phyloP scores from a whole-genome alignment of 64 coral and sea anemone genomes.

The Montipora capricornis region DNA sequence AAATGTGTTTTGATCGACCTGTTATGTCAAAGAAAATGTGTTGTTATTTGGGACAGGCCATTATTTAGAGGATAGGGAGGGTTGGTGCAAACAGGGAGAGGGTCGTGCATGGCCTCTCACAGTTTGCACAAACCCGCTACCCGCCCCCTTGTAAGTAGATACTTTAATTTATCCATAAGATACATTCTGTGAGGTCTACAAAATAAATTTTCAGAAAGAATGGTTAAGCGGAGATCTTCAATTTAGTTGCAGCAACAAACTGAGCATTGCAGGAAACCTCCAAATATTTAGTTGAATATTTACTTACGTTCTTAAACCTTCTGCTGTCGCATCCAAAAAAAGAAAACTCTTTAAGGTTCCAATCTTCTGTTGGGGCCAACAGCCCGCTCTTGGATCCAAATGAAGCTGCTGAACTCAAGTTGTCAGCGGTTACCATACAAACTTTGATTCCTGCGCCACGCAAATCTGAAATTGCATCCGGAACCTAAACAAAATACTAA shows the following conservation, averaged over 20 bases:
- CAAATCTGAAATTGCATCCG: conserved; percentile 47
- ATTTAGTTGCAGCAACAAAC: too few species aligned
- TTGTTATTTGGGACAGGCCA: too few species aligned
- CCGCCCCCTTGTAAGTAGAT: too few species aligned
- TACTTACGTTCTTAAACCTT: conserved; percentile 37
- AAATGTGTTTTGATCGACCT: conserved; percentile 64
- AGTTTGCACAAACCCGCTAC: too few species aligned
- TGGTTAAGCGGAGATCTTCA: too few species aligned
- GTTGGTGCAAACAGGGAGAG: too few species aligned
- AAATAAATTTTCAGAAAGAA: too few species aligned
- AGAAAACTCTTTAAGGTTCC: conserved; percentile 36
- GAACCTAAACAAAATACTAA: conserved; percentile 6
- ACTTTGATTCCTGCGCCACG: conserved; percentile 37
- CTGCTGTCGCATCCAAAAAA: conserved; percentile 50
- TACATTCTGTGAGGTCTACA: too few species aligned
- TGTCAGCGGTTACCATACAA: conserved; percentile 59
- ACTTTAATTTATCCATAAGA: too few species aligned
- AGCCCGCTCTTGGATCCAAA: conserved; percentile 61
- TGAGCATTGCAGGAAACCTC: too few species aligned
- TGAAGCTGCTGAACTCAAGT: conserved; percentile 48
- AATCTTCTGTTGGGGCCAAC: conserved; percentile 41
- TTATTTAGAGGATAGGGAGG: too few species aligned
- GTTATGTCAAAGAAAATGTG: background rate
- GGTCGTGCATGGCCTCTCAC: too few species aligned
- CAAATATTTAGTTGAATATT: background rate